phyloP scores from a whole-genome alignment of 2,888 invertebrate species.

The Volucella bombylans region DNA sequence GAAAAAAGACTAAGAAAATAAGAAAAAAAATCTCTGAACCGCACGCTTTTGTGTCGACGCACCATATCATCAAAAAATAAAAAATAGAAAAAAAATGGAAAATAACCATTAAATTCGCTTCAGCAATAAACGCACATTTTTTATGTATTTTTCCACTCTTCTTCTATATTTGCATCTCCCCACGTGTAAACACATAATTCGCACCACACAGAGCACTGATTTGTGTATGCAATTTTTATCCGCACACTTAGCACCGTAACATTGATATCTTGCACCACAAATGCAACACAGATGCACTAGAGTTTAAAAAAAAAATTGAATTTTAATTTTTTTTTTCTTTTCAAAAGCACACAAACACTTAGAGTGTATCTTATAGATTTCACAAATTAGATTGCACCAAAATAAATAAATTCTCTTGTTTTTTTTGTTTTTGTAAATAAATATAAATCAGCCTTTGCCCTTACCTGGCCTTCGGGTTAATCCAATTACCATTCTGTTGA shows the following conservation, averaged over 20 bases:
- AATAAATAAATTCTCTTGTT: not conserved
- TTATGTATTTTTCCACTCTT: conserved; percentile 7
- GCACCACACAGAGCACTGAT: conserved; percentile 42
- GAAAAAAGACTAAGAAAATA: conserved; percentile 49
- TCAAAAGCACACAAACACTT: conserved; percentile 49
- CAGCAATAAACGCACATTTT: conserved; percentile 52
- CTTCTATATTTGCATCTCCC: conserved; percentile 32
- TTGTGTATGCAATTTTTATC: conserved; percentile 48
- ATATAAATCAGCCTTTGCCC: not conserved
- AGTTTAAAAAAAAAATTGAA: conserved; percentile 7
- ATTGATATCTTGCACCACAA: conserved; percentile 43
- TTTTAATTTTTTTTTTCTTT: conserved; percentile 18
- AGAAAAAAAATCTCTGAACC: conserved; percentile 76
- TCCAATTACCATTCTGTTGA: not conserved
- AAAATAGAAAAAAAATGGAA: conserved; percentile 17
- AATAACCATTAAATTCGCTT: conserved; percentile 62
- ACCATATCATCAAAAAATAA: conserved; percentile 52
- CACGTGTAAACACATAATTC: conserved; percentile 37
- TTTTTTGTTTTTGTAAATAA: conserved; percentile 7
- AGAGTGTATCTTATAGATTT: conserved; percentile 37
- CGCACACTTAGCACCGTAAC: conserved; percentile 51
- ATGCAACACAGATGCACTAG: conserved; percentile 51
- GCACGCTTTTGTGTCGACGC: conserved; percentile 82
- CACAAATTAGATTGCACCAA: conserved; percentile 63
- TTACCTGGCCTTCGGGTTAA: conserved; percentile 1